Evolutionary conservation across 2,888 invertebrate species (phyloP).

Genomic region (Stratiomys singularior): DNA sequence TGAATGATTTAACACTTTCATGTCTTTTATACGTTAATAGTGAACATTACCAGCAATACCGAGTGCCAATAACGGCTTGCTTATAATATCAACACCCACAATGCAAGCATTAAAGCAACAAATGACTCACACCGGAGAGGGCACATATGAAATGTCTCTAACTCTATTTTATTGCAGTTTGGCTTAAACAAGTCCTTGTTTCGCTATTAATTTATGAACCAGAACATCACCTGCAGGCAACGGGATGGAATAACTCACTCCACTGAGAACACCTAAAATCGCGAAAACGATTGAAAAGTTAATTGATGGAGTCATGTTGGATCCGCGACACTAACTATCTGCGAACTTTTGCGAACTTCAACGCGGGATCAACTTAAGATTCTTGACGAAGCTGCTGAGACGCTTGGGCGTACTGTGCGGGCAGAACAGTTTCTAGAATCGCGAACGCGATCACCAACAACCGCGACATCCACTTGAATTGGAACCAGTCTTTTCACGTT

Average conservation of each 20-base stretch:
- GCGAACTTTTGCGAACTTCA: neutral
- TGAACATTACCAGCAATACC: slow-evolving; percentile 12
- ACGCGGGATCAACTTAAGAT: neutral
- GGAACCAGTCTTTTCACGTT: slow-evolving; percentile 28
- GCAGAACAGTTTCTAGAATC: slow-evolving; percentile 19
- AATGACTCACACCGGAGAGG: slow-evolving; percentile 23
- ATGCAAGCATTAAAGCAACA: neutral
- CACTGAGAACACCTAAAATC: slow-evolving; percentile 12
- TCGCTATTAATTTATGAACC: neutral
- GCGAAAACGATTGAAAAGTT: neutral
- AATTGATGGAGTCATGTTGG: neutral
- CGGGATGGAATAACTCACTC: neutral
- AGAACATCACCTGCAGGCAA: slow-evolving; percentile 18
- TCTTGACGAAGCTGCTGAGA: slow-evolving; percentile 1
- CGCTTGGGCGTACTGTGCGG: neutral
- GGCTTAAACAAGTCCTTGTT: neutral
- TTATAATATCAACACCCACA: slow-evolving; percentile 4
- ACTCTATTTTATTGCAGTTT: neutral
- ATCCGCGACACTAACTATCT: neutral
- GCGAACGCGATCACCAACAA: slow-evolving; percentile 12
- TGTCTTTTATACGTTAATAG: neutral
- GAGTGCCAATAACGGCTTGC: neutral
- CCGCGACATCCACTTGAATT: neutral
- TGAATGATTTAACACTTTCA: slow-evolving; percentile 11
- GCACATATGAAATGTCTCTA: neutral